A percentile compares a stretch with the other conserved stretches of the same genome.
These are phyloP conservation scores for Gavia stellata DNA, from an alignment of 2,113 vertebrate species.

Conservation along the genomic window DNA sequence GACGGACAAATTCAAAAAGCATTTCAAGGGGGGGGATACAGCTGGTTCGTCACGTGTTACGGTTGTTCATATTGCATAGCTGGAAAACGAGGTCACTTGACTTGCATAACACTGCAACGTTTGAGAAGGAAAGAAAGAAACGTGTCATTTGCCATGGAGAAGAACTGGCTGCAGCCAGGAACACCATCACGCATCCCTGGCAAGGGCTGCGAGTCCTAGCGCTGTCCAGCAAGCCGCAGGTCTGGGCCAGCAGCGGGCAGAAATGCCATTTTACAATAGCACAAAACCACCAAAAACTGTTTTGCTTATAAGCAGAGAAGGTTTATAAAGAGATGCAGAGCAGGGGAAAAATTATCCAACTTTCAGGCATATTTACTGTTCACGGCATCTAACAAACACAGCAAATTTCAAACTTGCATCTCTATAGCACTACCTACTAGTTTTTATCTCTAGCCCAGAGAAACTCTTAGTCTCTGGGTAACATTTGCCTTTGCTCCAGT, in stretches of 20 bases:
- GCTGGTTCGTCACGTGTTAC: constrained; percentile 53
- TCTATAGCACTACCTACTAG: not conserved
- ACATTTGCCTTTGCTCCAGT: not conserved
- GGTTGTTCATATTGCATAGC: constrained; percentile 77
- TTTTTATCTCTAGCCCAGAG: not conserved
- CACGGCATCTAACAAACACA: not conserved
- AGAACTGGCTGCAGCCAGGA: constrained; percentile 46
- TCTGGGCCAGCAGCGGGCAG: not conserved
- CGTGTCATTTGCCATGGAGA: not conserved
- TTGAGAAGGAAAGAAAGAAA: constrained; percentile 25
- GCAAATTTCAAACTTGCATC: not conserved
- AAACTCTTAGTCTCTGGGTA: not conserved
- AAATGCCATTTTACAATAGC: constrained; percentile 34
- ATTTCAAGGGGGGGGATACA: constrained; percentile 22
- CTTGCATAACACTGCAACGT: constrained; percentile 74
- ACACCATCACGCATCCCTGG: not conserved
- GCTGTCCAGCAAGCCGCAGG: not conserved
- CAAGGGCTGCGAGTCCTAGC: not conserved
- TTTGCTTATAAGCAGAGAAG: not conserved
- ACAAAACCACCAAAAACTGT: not conserved
- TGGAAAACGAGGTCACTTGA: constrained; percentile 78
- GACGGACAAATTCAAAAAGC: constrained; percentile 50
- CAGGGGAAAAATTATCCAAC: not conserved
- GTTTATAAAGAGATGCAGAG: not conserved
- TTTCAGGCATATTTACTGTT: not conserved